A percentile compares a stretch with the other conserved stretches of the same genome.
These are phyloP conservation scores for Nasua narica DNA, from an alignment of 2,797 vertebrate species.

Conservation along the genomic window DNA sequence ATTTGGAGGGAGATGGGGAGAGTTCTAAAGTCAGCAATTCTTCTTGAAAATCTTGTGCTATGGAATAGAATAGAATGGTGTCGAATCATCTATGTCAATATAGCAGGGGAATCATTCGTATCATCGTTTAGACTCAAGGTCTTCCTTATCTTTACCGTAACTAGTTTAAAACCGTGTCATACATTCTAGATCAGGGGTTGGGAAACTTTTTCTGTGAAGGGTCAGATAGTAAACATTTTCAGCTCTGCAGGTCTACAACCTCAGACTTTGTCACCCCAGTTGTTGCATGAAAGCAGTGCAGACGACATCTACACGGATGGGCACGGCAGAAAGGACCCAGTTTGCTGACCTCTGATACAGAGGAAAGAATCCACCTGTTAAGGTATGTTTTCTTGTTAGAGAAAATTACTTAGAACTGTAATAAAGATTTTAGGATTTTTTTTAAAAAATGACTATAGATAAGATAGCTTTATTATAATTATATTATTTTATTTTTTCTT, in stretches of 20 bases:
- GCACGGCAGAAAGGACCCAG: not conserved
- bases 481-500: not conserved
- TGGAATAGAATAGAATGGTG: not conserved
- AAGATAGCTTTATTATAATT: not conserved
- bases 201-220: not conserved
- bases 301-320: rapidly evolving
- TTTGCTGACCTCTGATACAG: not conserved
- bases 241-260: not conserved
- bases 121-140: not conserved
- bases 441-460: not conserved
- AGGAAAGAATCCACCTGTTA: not conserved
- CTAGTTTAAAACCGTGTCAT: not conserved
- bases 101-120: not conserved
- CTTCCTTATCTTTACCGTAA: not conserved
- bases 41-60: not conserved
- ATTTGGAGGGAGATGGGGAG: not conserved
- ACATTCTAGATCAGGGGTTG: not conserved
- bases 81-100: not conserved
- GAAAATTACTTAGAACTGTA: not conserved
- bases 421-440: not conserved
- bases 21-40: not conserved
- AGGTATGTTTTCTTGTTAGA: not conserved
- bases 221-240: not conserved
- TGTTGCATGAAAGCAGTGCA: not conserved
- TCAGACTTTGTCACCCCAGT: not conserved